Conservation (phyloP, 2,888 invertebrate species). For the Agriotes lineatus region DNA sequence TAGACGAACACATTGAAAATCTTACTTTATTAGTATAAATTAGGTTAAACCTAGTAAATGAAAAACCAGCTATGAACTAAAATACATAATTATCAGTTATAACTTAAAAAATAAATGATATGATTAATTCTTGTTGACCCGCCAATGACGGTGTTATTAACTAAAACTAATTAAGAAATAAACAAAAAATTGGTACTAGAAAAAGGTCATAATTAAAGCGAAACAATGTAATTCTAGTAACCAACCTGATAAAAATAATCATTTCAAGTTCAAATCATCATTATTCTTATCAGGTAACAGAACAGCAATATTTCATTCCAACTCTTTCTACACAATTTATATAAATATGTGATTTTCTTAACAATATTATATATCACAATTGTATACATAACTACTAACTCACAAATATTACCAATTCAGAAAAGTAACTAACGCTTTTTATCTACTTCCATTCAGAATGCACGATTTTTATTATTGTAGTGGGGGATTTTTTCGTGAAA, state of each 20-base stretch:
- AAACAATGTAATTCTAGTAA: not conserved
- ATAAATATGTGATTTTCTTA: too few relatives aligned
- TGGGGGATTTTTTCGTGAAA: too few relatives aligned
- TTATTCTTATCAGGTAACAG: not conserved
- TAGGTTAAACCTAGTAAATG: conserved; percentile 43
- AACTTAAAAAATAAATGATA: conserved; percentile 59
- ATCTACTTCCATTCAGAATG: too few relatives aligned
- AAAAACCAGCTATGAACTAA: conserved; percentile 48
- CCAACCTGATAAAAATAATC: conserved; percentile 5
- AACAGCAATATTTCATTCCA: not conserved
- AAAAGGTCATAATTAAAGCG: conserved; percentile 16
- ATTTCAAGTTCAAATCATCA: not conserved
- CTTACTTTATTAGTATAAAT: conserved; percentile 33
- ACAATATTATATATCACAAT: too few relatives aligned
- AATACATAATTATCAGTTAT: conserved; percentile 45
- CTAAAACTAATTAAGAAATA: conserved; percentile 49
- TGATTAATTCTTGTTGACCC: conserved; percentile 64
- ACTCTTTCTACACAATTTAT: too few relatives aligned
- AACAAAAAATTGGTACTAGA: conserved; percentile 48
- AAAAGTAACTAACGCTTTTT: too few relatives aligned
- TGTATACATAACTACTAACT: too few relatives aligned
- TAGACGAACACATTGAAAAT: conserved; percentile 28
- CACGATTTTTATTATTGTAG: too few relatives aligned
- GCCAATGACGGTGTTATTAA: conserved; percentile 42
- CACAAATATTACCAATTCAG: too few relatives aligned